Conservation (phyloP, 37 sponge, comb jelly and placozoan genomes). For the Aplysina aerophoba region DNA sequence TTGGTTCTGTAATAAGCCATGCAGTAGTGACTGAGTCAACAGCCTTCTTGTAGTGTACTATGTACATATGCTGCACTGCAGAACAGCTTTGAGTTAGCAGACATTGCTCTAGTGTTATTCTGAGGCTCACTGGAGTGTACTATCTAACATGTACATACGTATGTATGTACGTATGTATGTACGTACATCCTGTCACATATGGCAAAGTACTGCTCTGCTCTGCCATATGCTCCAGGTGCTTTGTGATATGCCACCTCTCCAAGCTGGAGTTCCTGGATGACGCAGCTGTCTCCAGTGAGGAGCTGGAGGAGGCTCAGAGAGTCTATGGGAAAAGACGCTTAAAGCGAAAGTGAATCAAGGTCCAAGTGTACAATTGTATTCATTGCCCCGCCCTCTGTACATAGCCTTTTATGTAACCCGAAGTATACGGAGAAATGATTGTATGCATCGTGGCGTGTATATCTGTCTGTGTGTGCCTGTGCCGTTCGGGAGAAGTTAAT, state of each 20-base stretch:
- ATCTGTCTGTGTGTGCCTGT: slow-evolving; percentile 5
- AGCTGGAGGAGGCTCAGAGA: slow-evolving; percentile 45
- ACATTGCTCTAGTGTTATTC: too few species aligned
- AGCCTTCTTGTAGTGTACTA: too few species aligned
- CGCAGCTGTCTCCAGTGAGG: slow-evolving; percentile 51
- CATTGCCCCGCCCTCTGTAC: too few species aligned
- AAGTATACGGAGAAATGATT: neutral
- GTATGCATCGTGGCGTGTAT: neutral
- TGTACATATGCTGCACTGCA: too few species aligned
- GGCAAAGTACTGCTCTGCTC: neutral
- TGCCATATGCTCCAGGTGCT: slow-evolving; percentile 35
- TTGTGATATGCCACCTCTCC: slow-evolving; percentile 69
- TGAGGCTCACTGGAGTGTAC: too few species aligned
- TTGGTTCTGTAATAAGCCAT: too few species aligned
- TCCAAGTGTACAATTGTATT: neutral
- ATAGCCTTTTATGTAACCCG: too few species aligned
- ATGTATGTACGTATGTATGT: slow-evolving; percentile 21
- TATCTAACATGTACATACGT: neutral
- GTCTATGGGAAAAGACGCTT: slow-evolving; percentile 61
- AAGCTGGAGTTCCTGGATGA: slow-evolving; percentile 76
- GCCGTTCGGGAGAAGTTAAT: neutral
- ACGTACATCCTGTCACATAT: neutral
- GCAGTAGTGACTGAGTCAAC: too few species aligned
- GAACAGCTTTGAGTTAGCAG: too few species aligned
- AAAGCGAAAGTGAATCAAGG: slow-evolving; percentile 34